Base-by-base conservation (phyloP, 2,888 invertebrate species). In the Cephonodes hylas region DNA sequence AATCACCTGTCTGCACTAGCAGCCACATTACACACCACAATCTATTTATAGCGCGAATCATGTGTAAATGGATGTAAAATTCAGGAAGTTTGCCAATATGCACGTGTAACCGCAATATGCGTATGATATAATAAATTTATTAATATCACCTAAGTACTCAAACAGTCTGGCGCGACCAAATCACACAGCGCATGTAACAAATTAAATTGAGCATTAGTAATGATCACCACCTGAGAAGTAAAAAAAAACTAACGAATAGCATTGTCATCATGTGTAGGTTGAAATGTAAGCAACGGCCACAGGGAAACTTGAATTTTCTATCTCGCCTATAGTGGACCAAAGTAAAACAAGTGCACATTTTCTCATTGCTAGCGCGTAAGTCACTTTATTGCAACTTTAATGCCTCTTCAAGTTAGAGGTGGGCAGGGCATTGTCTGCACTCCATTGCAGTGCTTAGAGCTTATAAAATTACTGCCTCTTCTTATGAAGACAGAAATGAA, bases 1-100 rank as follows among this genome's bases (percentile, higher is more conserved):
- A 64, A 65, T 65, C 71, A 71, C 66, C 66, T 72, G 66, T 65
- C 64, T 65, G 59, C 64, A 64, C 59, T 61, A 57, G 56, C 38
- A 62, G 58, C 31, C 62, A 64, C 66, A 48, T 61, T 56, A 59
- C 58, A 59, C 7, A 34, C 45, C 22, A n/a, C 38, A 63, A 60
- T 60, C 67, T 59, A 64, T 58, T 65, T 61, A 23, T 56, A 58
- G 42, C 58, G 45, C 20, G 58, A 22, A 60, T 46, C 6, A 27
- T 15, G 46, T 60, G 23, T 60, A 46, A 53, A 46, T 38, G 15
- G 60, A 48, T 25, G 53, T 23, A 13, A 59, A 42, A 25, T 60
- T 60, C 53, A 60, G 53, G 53, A 59, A 59, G 27, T 44, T 23
- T 44, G 44, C 42, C 44, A 46, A 42, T 46, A 13, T 53, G 18